Evolutionary conservation across 2,888 invertebrate genomes (phyloP).

Genomic region (Ganaspis brasiliensis): DNA sequence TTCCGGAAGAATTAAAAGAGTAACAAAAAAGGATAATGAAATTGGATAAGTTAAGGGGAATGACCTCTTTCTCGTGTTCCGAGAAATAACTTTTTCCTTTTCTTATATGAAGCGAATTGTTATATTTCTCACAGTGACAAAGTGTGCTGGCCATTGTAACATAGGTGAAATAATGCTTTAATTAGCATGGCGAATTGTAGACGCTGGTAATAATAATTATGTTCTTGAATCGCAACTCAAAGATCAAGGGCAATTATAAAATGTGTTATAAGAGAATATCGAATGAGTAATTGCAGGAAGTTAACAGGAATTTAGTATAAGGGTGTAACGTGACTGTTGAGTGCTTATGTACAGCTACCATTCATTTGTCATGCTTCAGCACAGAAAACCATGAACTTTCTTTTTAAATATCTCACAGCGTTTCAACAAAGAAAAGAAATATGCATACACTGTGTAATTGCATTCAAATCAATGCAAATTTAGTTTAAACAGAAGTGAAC

Average conservation of each 20-base stretch:
- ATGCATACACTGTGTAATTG: not conserved
- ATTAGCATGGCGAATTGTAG: not conserved
- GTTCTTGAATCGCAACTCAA: not conserved
- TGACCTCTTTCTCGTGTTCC: not conserved
- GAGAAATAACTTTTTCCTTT: not conserved
- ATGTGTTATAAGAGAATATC: not conserved
- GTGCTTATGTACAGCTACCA: not conserved
- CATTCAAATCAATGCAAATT: too few relatives aligned
- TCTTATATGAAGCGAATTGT: conserved; percentile 16
- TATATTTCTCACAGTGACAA: not conserved
- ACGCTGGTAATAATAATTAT: too few relatives aligned
- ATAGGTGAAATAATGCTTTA: not conserved
- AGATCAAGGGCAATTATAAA: not conserved
- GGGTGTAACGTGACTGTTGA: not conserved
- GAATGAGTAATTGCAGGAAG: not conserved
- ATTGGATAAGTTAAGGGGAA: not conserved
- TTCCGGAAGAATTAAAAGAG: too few relatives aligned
- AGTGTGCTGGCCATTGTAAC: not conserved
- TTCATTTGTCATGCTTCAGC: conserved; percentile 40
- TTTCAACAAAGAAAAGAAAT: not conserved
- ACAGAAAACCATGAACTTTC: conserved; percentile 15
- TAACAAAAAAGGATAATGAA: not conserved
- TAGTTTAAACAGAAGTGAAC: too few relatives aligned
- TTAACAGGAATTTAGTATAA: not conserved
- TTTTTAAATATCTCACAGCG: conserved; percentile 12